Conservation (phyloP, 2,113 vertebrate species). For the Haemorhous mexicanus region DNA sequence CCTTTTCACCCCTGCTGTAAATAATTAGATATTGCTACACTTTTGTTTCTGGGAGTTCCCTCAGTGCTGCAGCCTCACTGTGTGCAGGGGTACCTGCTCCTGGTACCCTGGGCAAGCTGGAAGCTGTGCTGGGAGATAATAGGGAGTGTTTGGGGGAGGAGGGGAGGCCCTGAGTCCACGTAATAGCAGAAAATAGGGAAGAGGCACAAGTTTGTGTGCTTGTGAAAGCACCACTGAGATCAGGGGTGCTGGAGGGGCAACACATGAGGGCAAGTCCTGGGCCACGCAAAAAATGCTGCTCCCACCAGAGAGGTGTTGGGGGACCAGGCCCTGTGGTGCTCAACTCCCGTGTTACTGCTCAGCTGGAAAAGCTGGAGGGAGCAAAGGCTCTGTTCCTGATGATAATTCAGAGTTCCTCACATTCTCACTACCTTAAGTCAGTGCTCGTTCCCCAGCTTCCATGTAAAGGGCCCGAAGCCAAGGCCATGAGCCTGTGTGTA, state of each 20-base stretch:
- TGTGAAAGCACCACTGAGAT: accelerated
- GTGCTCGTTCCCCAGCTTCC: slow-evolving; percentile 21
- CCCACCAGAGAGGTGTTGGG: background rate
- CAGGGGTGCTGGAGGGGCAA: background rate
- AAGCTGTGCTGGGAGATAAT: background rate
- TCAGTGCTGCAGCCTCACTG: accelerated
- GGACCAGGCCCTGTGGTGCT: background rate
- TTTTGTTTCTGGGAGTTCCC: background rate
- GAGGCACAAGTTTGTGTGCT: background rate
- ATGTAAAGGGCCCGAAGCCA: slow-evolving; percentile 46
- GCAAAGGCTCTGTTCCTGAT: background rate
- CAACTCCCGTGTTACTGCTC: background rate
- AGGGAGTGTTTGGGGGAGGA: background rate
- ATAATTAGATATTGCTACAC: slow-evolving; percentile 10
- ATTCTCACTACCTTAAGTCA: slow-evolving; percentile 55
- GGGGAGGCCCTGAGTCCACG: background rate
- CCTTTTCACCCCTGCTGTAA: background rate
- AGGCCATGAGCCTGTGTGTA: slow-evolving; percentile 39
- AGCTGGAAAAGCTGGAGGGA: background rate
- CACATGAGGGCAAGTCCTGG: background rate
- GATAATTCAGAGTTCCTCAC: slow-evolving; percentile 21
- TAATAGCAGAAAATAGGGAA: background rate
- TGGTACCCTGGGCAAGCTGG: background rate
- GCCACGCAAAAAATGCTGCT: background rate
- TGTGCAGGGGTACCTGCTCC: background rate